These are phyloP conservation scores for Hypanus sabinus DNA, from an alignment of 2,113 vertebrate genomes.

Conservation along the genomic window DNA sequence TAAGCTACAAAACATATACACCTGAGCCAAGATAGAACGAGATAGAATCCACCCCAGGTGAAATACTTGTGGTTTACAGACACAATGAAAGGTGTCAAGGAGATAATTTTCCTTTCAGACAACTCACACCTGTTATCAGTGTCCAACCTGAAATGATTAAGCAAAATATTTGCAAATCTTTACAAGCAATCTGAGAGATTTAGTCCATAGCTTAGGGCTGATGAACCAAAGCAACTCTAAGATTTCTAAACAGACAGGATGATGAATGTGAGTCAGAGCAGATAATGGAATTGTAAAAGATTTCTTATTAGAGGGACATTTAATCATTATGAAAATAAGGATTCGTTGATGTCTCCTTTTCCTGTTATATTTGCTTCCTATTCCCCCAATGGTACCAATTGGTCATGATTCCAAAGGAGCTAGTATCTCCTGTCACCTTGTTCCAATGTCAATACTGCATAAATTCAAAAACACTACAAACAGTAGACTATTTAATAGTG, in stretches of 20 bases:
- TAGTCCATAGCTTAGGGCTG: constrained; percentile 20
- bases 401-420: background rate
- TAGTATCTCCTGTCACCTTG: background rate
- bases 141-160: constrained; percentile 16
- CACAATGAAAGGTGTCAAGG: constrained; percentile 28
- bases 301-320: background rate
- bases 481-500: background rate
- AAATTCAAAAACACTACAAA: background rate
- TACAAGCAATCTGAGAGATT: constrained; percentile 27
- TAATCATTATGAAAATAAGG: constrained; percentile 32
- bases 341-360: background rate
- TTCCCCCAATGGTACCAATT: background rate
- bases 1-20: constrained; percentile 9
- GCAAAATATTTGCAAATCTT: constrained; percentile 32
- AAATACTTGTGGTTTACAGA: constrained; percentile 27
- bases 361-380: background rate
- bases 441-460: background rate
- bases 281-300: background rate
- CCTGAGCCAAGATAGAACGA: constrained; percentile 12
- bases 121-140: constrained; percentile 15
- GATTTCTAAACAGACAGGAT: constrained; percentile 6
- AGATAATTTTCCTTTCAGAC: constrained; percentile 11
- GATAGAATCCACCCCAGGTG: constrained; percentile 14
- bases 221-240: constrained; percentile 8
- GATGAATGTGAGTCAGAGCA: background rate